Base-by-base conservation (phyloP, 2,113 vertebrate species). In the Lasiurus cinereus region DNA sequence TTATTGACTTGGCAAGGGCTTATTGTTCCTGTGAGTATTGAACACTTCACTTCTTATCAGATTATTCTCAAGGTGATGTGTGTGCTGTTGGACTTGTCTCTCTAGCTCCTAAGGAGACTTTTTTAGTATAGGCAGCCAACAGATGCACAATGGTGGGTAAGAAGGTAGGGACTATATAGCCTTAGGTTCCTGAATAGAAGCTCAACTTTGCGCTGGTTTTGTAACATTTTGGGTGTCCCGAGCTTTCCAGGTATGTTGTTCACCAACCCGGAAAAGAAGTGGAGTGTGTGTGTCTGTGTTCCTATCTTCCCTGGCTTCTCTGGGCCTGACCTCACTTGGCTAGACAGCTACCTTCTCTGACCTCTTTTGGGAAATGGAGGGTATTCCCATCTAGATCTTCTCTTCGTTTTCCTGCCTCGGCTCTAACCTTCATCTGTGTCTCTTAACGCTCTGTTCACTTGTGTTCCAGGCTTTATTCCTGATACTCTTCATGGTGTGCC, bases 1-100 rank as follows among this genome's bases (percentile, higher is more conserved):
- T 98, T 99, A 98, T 99, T 99, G 99, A 99, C 99, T 98, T 99
- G 99, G 99, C 99, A 99, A 99, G 99, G 99, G 95, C 99, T 99
- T 98, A 99, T 99, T 98, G 99, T 99, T 98, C 99, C 99, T 98
- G 99, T 99, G 98, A 99, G 99, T 99, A 98, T 90, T 95, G 96
- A 96, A 97, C 85, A 74, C 90, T 96, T 92, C 85, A 73, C 96
- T 96, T 94, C 90, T 93, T 92, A 96, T 4, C 69, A 94, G 93
- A 94, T 95, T 88, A 29, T 90, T 91, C 95, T 96, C 85, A 93
- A 92, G 94, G 93, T 94, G 91, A 33, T 92, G 6, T 92, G 90
- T 85, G 69, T 95, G 78, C 94, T 95, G 66, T 31, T 67, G 94
- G 69, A 50, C 93, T 24, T 79, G 31, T 80, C 73, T 94, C 66